Evolutionary conservation across 2,113 vertebrate species (phyloP), one percentile per base, ranked within the genome.

Genomic region (Dipodomys ordii): DNA sequence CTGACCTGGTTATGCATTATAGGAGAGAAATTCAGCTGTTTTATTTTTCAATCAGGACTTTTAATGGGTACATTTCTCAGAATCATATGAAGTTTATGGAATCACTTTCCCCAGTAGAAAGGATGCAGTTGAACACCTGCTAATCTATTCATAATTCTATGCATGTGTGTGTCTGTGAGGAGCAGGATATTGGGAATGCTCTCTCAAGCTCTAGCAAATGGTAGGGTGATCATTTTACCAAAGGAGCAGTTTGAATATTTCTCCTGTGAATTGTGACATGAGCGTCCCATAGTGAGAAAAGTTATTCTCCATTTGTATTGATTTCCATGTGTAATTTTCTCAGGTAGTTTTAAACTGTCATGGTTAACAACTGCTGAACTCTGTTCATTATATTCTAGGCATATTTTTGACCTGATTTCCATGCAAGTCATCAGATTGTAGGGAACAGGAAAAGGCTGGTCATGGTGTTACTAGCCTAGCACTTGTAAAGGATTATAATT

Each of bases 401-500:
- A 20, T 71, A 11, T 83, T 72, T 97, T 62, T 95, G 95, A 96
- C 91, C 90, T 96, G 90, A 96, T 96, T 69, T 92, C 65, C 19
- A 68, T 81, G 74, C 73, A 10, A 80, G 90, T 64, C 57, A 84
- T 96, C 83, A 77, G 81, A 87, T 92, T 69, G 32, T 77, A 74
- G 84, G 84, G 39, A 5, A 22, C 87, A 97, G 94, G 95, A 83
- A 92, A 91, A 95, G 83, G 18, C 74, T 87, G 91, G 88, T 95
- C 88, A 79, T 95, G 78, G 74, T 97, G 91, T 86, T 95, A 95
- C 96, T 95, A 96, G 96, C 83, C 80, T 96, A 95, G 83, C 79
- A 95, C 81, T 97, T 97, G 92, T 74, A 94, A 96, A 79, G 88
- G 96, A 97, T 95, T 94, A 94, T 98, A 97, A 98, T 98, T 98